Evolutionary conservation across 2,888 invertebrate species (phyloP).

Genomic region (Anoplius nigerrimus): DNA sequence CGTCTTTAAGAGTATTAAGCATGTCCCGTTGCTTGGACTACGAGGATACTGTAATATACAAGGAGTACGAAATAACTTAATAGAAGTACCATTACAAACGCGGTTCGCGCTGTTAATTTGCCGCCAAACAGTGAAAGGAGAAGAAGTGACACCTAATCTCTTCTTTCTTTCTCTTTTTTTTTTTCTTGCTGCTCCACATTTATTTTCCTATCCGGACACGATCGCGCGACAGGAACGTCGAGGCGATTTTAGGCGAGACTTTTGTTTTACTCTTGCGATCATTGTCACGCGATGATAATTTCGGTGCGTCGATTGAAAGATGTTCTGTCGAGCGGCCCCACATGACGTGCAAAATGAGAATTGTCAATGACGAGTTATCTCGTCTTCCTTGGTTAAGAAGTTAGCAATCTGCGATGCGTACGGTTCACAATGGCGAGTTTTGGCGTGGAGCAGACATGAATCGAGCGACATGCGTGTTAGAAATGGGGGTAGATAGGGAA

Average conservation of each 20-base stretch:
- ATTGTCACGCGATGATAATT: background rate
- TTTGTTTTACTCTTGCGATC: background rate
- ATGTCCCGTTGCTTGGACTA: background rate
- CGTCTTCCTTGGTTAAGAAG: background rate
- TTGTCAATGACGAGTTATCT: background rate
- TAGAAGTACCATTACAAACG: background rate
- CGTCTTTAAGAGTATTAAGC: conserved; percentile 25
- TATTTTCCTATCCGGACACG: conserved; percentile 7
- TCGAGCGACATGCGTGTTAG: too few relatives aligned
- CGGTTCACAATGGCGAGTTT: too few relatives aligned
- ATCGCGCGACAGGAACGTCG: background rate
- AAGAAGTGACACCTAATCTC: conserved; percentile 3
- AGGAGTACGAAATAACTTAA: conserved; percentile 1
- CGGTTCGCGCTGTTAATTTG: background rate
- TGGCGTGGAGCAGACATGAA: too few relatives aligned
- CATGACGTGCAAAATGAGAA: too few relatives aligned
- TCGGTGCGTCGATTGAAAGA: too few relatives aligned
- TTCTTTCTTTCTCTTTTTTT: background rate
- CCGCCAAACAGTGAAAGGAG: background rate
- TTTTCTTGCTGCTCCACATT: background rate
- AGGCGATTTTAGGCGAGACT: too few relatives aligned
- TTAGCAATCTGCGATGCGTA: too few relatives aligned
- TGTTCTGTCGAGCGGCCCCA: too few relatives aligned
- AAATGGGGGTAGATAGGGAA: too few relatives aligned
- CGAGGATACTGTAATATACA: conserved; percentile 4